Evolutionary conservation across 2,113 vertebrate species (phyloP).

Genomic region (Trinectes maculatus): DNA sequence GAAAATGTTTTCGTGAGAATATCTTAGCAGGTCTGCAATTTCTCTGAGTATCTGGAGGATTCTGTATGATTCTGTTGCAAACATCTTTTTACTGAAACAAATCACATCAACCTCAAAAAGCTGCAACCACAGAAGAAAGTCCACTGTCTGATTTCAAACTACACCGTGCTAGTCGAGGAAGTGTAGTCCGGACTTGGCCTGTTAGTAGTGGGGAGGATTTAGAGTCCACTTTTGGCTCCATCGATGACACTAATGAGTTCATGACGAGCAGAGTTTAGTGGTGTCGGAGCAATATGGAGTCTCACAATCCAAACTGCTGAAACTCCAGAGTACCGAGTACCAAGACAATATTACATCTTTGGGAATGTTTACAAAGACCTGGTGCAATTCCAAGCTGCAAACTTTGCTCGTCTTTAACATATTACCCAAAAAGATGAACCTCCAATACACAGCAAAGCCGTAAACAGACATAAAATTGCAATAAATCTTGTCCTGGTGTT

Average conservation of each 20-base stretch:
- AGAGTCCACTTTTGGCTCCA: constrained; percentile 44
- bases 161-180: constrained; percentile 46
- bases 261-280: constrained; percentile 52
- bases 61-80: not conserved
- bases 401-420: constrained; percentile 38
- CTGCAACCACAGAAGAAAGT: constrained; percentile 37
- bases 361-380: constrained; percentile 35
- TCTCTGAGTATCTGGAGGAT: not conserved
- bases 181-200: constrained; percentile 46
- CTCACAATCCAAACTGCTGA: constrained; percentile 31
- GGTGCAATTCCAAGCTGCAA: constrained; percentile 36
- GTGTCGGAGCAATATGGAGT: constrained; percentile 45
- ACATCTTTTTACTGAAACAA: constrained; percentile 4
- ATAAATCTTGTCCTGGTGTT: constrained; percentile 40
- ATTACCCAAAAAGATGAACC: constrained; percentile 9
- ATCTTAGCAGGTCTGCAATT: no score
- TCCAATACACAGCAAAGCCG: not conserved
- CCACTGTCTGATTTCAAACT: constrained; percentile 60
- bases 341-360: constrained; percentile 31
- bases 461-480: constrained; percentile 27
- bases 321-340: constrained; percentile 38
- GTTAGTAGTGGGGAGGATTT: constrained; percentile 56
- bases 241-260: constrained; percentile 62
- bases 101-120: constrained; percentile 33
- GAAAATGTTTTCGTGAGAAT: no score